Percentiles rank a stretch among this genome's conserved stretches.
Evolutionary conservation across 2,888 invertebrate species (phyloP).

Genomic region (Pegoplata infirma): DNA sequence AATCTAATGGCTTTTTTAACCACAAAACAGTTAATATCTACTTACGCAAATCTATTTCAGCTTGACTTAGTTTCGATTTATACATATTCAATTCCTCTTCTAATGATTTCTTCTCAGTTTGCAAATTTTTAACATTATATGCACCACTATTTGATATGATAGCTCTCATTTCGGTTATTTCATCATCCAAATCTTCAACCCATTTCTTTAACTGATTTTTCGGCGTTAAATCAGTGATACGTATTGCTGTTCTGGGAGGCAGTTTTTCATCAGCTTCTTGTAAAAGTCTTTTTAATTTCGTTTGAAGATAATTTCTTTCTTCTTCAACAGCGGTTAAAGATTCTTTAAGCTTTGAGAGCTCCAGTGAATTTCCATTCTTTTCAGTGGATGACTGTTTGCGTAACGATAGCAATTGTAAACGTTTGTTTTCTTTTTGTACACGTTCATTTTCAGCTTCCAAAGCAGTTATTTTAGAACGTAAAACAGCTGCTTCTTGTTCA

Average conservation of each 20-base stretch:
- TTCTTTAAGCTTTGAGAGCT: conserved; percentile 81
- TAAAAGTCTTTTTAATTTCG: conserved; percentile 83
- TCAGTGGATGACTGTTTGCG: conserved; percentile 75
- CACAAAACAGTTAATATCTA: conserved; percentile 6
- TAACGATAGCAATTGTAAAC: conserved; percentile 80
- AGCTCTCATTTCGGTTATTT: conserved; percentile 82
- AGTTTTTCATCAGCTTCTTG: conserved; percentile 83
- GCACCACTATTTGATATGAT: conserved; percentile 76
- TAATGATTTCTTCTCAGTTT: conserved; percentile 83
- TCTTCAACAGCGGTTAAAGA: conserved; percentile 80
- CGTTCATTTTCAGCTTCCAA: conserved; percentile 88
- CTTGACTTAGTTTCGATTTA: conserved; percentile 83
- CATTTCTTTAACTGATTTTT: conserved; percentile 83
- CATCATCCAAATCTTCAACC: conserved; percentile 92
- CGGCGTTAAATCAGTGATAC: conserved; percentile 82
- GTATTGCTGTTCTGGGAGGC: conserved; percentile 85
- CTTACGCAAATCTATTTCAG: conserved; percentile 78
- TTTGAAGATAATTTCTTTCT: conserved; percentile 83
- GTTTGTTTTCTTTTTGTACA: conserved; percentile 85
- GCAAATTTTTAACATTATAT: conserved; percentile 80
- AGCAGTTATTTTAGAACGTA: conserved; percentile 83
- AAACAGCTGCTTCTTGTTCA: conserved; percentile 86
- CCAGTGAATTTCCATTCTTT: conserved; percentile 77
- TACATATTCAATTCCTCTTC: conserved; percentile 83
- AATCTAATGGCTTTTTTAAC: too few relatives aligned